Evolutionary conservation across 2,888 invertebrate genomes (phyloP), one percentile per base, ranked within the genome.

Genomic region (Hirtodrosophila histrioides): DNA sequence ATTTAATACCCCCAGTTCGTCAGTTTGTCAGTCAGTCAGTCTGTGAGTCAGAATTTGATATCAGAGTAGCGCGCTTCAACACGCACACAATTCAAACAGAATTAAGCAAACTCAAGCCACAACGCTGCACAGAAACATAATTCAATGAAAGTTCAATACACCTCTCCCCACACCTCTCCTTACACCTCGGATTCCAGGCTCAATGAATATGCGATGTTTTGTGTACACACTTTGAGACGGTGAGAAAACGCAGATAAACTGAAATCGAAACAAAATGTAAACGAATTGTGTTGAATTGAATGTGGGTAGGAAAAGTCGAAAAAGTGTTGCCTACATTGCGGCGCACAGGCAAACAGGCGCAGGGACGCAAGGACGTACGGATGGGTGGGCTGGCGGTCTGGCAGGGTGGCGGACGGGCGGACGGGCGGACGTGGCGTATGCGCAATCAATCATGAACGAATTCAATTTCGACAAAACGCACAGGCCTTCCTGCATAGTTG

Each of bases 391-490:
- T 27, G 33, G 12, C 11, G 0, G 5, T 1, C 8, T 8, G 29
- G 29, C 7, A 8, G 23, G 6, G 3, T 29, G 10, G 10, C 23
- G 12, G 6, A 24, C 11, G 10, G 46, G 31, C 23, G n/a, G n/a
- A 27, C 27, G 37, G 74, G 61, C 56, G 45, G 27, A 70, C 71
- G 33, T 71, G 82, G 79, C 85, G 78, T 70, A 73, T 81, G 74
- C 72, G 80, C 83, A 82, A 82, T 82, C 82, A 82, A 82, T 82
- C 82, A 82, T 82, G 78, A 78, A 66, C 80, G 78, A 82, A 85
- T 85, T 82, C 86, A 82, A 85, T 82, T 85, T 82, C 62, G 68
- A 76, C 68, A 64, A 63, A 69, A 76, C 60, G 62, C 68, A 70
- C 41, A 76, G 53, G 36, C 60, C 57, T 64, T 46, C 43, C 62